These are phyloP conservation scores for Zootoca vivipara DNA, from an alignment of 2,113 vertebrate genomes.

Conservation along the genomic window DNA sequence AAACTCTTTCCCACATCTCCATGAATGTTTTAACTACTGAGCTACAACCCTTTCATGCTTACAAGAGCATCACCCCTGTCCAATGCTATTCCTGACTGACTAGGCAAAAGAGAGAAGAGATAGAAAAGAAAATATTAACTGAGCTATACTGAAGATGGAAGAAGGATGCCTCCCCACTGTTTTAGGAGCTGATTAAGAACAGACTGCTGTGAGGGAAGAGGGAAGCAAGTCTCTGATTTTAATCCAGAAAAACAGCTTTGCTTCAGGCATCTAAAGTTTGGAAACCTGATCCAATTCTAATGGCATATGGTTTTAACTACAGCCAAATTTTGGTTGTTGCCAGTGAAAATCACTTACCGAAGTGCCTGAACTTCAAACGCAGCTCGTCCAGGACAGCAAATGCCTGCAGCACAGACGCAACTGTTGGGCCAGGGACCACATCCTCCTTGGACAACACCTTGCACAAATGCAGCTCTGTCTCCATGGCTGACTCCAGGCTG, in stretches of 20 bases:
- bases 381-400: constrained; percentile 90
- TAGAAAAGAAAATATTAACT: too few relatives aligned
- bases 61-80: not conserved
- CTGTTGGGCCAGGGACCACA: constrained; percentile 49
- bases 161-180: too few relatives aligned
- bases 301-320: fast-evolving
- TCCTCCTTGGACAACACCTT: constrained; percentile 63
- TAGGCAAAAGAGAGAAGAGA: not conserved
- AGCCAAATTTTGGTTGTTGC: too few relatives aligned
- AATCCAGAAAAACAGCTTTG: not conserved
- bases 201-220: too few relatives aligned
- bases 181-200: not conserved
- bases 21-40: not conserved
- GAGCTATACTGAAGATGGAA: not conserved
- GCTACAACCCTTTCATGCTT: too few relatives aligned
- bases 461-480: constrained; percentile 81
- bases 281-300: not conserved
- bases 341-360: constrained; percentile 79
- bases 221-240: not conserved
- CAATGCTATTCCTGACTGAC: not conserved
- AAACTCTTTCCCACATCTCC: not conserved
- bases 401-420: constrained; percentile 85
- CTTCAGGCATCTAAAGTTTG: not conserved
- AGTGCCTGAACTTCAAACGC: constrained; percentile 85
- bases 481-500: constrained; percentile 75